Base-by-base conservation (phyloP, 2,888 invertebrate species). In the Caenorhabditis becei region DNA sequence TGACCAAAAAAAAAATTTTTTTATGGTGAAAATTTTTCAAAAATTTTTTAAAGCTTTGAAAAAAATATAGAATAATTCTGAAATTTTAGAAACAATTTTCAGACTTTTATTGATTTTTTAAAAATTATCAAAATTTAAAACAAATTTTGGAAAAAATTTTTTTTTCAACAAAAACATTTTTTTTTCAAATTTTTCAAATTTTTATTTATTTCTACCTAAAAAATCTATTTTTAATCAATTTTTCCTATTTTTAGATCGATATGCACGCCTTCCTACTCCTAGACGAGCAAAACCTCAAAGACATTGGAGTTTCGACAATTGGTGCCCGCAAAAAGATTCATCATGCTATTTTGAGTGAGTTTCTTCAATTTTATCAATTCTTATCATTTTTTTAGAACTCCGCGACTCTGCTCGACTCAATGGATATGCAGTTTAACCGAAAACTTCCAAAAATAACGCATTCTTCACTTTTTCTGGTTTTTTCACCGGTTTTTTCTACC, bases 291-390 rank as follows among this genome's bases (percentile, higher is more conserved):
- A 87, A 86, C 69, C 84, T 90, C 26, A 88, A 89, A 66, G 89
- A 89, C 67, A 88, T 90, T 72, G 90, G 90, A 23, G 86, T 90
- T n/a, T 83, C 87, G 11, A 90, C 90, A 16, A 86, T 90, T 63
- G 90, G 90, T 18, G 89, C 89, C 8, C 79, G 90, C 24, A 90
- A 90, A 79, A 90, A 90, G 67, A 89, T 90, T 56, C 86, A 87
- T 78, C 88, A 90, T 66, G 90, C 90, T 10, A 90, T 90, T 63
- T 66, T 85, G 26, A 86, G 90, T 90, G 58, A 56, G 87, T 82
- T 65, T 32, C 32, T 32, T 32, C 32, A 41, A 41, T 10, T 10
- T 10, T 2, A 14, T 10, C 16, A 32, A 32, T 32, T 32, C 32
- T 10, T 32, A 7, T 32, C n/a, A 18, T 16, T 44, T 56, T 86